phyloP scores from a whole-genome alignment of 2,797 vertebrate species.

The Linurgus olivaceus region DNA sequence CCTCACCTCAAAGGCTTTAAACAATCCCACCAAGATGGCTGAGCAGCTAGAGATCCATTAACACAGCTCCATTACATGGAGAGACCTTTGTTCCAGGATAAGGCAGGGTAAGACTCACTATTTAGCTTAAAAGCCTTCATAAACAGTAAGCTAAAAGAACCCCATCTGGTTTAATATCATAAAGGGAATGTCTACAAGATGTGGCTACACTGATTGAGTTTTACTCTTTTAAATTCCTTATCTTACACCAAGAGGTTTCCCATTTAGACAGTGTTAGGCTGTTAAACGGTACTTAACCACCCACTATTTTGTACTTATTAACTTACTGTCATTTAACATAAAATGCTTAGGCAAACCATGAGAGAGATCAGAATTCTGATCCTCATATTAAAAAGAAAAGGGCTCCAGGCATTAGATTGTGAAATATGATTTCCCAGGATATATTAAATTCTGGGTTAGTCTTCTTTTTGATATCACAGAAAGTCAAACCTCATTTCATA shows the following conservation, averaged over 20 bases:
- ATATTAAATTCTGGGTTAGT: slow-evolving; percentile 57
- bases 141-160: slow-evolving; percentile 2
- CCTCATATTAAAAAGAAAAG: slow-evolving; percentile 44
- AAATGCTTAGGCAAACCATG: slow-evolving; percentile 57
- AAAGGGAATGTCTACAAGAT: slow-evolving; percentile 8
- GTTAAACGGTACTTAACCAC: slow-evolving; percentile 19
- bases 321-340: slow-evolving; percentile 26
- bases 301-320: slow-evolving; percentile 42
- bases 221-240: slow-evolving; percentile 8
- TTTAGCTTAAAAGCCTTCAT: background rate
- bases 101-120: background rate
- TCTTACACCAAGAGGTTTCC: slow-evolving; percentile 30
- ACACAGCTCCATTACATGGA: background rate
- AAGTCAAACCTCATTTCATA: slow-evolving; percentile 46
- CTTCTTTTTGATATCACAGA: slow-evolving; percentile 55
- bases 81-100: slow-evolving; percentile 2
- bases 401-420: slow-evolving; percentile 47
- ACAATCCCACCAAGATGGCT: slow-evolving; percentile 27
- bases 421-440: slow-evolving; percentile 59
- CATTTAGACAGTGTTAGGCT: slow-evolving; percentile 3
- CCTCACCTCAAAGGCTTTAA: background rate
- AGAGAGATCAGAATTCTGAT: slow-evolving; percentile 59
- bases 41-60: background rate
- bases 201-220: slow-evolving; percentile 15
- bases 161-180: background rate